phyloP scores from a whole-genome alignment of 2,888 invertebrate species.

The Altica lythri region DNA sequence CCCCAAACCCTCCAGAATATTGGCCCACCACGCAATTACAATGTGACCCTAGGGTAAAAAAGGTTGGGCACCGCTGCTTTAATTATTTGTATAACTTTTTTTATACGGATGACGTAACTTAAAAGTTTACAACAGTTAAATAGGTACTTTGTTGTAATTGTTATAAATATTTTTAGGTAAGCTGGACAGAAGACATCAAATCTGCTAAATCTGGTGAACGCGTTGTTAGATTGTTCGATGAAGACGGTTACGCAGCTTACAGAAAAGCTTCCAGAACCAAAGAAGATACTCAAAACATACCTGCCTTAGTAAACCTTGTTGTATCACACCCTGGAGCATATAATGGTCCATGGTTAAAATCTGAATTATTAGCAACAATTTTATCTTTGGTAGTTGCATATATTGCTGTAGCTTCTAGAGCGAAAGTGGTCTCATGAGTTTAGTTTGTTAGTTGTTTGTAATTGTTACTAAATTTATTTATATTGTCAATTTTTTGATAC shows the following conservation, averaged over 20 bases:
- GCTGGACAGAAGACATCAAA: conserved; percentile 89
- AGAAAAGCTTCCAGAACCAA: conserved; percentile 80
- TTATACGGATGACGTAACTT: neutral
- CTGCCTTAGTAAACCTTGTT: conserved; percentile 72
- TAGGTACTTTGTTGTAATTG: neutral
- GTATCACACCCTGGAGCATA: conserved; percentile 81
- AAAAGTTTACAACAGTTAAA: neutral
- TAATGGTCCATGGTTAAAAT: conserved; percentile 90
- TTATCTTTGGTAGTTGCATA: conserved; percentile 81
- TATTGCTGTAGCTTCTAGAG: conserved; percentile 82
- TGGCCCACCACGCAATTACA: no score
- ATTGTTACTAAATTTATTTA: conserved; percentile 24
- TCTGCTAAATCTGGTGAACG: conserved; percentile 82
- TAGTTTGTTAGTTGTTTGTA: conserved; percentile 22
- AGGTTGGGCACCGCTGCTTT: neutral
- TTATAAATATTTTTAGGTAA: conserved; percentile 66
- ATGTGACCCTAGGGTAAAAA: neutral
- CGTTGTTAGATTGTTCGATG: conserved; percentile 82
- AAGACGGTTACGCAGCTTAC: conserved; percentile 87
- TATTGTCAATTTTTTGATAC: conserved; percentile 16
- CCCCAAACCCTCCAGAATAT: no score
- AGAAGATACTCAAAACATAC: conserved; percentile 69
- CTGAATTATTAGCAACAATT: conserved; percentile 84
- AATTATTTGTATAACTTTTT: neutral
- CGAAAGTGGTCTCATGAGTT: conserved; percentile 63